These are phyloP conservation scores for Pteria penguin DNA, from an alignment of 2,888 invertebrate genomes.

Conservation along the genomic window DNA sequence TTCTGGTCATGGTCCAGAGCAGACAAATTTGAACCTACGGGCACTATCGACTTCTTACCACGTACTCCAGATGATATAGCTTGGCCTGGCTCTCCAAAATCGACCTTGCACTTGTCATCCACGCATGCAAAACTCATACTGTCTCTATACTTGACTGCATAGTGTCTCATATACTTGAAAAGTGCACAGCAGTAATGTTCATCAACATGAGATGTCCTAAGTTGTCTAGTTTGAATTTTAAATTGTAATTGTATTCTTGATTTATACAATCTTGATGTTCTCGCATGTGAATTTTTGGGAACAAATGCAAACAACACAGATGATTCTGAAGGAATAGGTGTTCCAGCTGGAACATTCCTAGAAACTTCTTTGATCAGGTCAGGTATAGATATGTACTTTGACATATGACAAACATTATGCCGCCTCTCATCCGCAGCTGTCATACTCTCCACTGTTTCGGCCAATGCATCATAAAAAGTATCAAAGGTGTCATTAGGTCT, in stretches of 20 bases:
- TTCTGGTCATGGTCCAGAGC: slow-evolving; percentile 50
- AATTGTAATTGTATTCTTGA: slow-evolving; percentile 4
- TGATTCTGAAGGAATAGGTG: too few species aligned
- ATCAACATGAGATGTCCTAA: slow-evolving; percentile 22
- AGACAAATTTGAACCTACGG: slow-evolving; percentile 9
- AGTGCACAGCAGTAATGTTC: slow-evolving; percentile 26
- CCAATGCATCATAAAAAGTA: slow-evolving; percentile 36
- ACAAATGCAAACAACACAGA: slow-evolving; percentile 34
- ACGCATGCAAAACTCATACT: slow-evolving; percentile 30
- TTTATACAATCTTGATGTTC: slow-evolving; percentile 17
- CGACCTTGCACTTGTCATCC: slow-evolving; percentile 51
- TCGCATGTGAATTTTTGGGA: slow-evolving; percentile 11
- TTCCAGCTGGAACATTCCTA: slow-evolving; percentile 35
- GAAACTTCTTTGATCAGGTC: slow-evolving; percentile 41
- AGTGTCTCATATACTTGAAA: slow-evolving; percentile 32
- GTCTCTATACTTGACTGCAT: slow-evolving; percentile 17
- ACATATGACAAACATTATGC: slow-evolving; percentile 43
- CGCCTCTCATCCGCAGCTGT: slow-evolving; percentile 45
- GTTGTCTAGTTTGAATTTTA: slow-evolving; percentile 32
- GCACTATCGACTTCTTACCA: slow-evolving; percentile 52
- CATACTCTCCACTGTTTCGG: slow-evolving; percentile 31
- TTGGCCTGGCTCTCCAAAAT: slow-evolving; percentile 48
- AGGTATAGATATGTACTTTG: slow-evolving; percentile 41
- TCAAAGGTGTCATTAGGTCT: slow-evolving; percentile 45
- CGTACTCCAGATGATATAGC: slow-evolving; percentile 40